Conservation (phyloP, 2,888 invertebrate genomes). For the Apotomis turbidana region DNA sequence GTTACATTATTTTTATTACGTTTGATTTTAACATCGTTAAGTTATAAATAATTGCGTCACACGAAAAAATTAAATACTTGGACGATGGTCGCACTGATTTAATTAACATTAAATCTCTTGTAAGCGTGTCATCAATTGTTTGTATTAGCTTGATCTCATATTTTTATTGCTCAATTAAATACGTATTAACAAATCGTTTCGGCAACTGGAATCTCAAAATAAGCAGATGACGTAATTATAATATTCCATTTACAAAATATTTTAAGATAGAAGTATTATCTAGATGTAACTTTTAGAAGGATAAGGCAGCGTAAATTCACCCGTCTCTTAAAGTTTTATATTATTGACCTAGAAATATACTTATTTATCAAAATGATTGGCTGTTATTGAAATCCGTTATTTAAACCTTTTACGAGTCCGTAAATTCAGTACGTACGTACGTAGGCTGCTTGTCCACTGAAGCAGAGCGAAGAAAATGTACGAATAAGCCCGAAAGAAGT, state of each 20-base stretch:
- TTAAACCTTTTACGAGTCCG: no score
- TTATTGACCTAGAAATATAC: constrained; percentile 83
- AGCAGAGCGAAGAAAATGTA: no score
- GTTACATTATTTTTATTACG: neutral
- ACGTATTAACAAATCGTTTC: constrained; percentile 31
- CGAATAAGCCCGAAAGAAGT: no score
- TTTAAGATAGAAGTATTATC: constrained; percentile 63
- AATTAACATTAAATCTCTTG: neutral
- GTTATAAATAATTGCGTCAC: no score
- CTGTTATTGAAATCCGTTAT: constrained; percentile 54
- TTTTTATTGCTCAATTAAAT: constrained; percentile 51
- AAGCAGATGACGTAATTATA: constrained; percentile 55
- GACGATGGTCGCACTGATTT: no score
- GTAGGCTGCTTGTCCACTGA: no score
- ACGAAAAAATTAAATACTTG: neutral
- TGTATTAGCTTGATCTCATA: constrained; percentile 44
- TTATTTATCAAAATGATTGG: constrained; percentile 80
- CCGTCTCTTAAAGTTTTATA: constrained; percentile 84
- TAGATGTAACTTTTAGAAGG: constrained; percentile 72
- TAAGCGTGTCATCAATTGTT: neutral
- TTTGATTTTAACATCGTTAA: no score
- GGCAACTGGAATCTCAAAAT: constrained; percentile 38
- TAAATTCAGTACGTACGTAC: no score
- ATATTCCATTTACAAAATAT: constrained; percentile 83
- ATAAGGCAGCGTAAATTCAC: constrained; percentile 81